Evolutionary conservation across 2,888 invertebrate species (phyloP).

Genomic region (Idaea biselata): DNA sequence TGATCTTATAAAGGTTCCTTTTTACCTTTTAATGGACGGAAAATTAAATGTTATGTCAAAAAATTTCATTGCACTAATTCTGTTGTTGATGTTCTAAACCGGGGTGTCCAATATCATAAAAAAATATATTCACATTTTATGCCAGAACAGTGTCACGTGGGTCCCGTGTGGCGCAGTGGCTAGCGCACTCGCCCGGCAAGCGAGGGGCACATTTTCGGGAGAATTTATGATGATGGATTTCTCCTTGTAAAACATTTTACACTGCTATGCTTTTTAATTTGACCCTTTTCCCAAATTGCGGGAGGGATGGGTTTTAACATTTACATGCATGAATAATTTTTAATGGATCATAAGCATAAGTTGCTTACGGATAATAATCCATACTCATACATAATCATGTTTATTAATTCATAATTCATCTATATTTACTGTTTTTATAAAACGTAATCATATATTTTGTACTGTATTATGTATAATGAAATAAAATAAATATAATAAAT

Average conservation of each 20-base stretch:
- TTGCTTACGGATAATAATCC: background rate
- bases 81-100: background rate
- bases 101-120: background rate
- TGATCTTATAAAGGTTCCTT: no score
- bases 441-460: constrained; percentile 29
- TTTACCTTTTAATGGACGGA: no score
- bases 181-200: no score
- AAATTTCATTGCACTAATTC: background rate
- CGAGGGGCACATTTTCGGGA: no score
- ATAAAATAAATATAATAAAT: constrained; percentile 44
- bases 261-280: background rate
- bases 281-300: no score
- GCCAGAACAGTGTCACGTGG: no score
- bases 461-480: constrained; percentile 35
- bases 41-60: background rate
- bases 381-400: background rate
- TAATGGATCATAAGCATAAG: background rate
- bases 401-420: constrained; percentile 28
- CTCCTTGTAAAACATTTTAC: no score
- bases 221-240: no score
- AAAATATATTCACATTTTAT: no score
- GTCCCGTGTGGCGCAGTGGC: no score
- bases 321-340: background rate
- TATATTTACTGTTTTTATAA: constrained; percentile 9
- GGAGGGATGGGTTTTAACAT: background rate